These are phyloP conservation scores for Corythoichthys intestinalis DNA, from an alignment of 2,113 vertebrate genomes.

Conservation along the genomic window DNA sequence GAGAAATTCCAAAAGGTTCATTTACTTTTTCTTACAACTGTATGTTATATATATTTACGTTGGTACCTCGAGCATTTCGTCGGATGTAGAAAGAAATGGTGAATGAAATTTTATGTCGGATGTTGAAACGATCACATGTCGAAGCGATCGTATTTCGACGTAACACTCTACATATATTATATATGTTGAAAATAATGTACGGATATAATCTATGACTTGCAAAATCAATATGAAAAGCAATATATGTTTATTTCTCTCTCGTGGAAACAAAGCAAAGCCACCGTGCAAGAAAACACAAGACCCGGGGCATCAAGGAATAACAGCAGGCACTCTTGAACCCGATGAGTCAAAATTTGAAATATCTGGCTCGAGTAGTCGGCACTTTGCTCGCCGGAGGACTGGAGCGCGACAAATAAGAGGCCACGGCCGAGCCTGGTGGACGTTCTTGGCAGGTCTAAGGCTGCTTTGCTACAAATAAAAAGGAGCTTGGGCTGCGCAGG, in stretches of 20 bases:
- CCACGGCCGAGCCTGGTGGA: neutral
- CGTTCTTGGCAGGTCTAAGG: slow-evolving; percentile 1
- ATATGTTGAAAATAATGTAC: neutral
- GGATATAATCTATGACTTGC: neutral
- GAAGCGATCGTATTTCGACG: no score
- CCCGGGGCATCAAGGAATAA: neutral
- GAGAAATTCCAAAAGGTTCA: no score
- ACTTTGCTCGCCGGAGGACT: slow-evolving; percentile 6
- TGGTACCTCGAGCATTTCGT: no score
- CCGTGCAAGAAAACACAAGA: neutral
- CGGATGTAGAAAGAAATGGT: no score
- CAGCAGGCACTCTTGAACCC: slow-evolving; percentile 6
- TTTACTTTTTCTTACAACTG: no score
- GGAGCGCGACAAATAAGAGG: slow-evolving; percentile 5
- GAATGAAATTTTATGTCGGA: no score
- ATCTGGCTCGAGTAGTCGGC: slow-evolving; percentile 8
- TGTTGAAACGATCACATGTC: no score
- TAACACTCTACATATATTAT: no score
- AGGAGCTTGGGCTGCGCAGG: neutral
- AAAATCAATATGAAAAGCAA: neutral
- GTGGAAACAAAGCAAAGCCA: neutral
- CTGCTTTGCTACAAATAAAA: slow-evolving; percentile 1
- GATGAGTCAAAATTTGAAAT: slow-evolving; percentile 10
- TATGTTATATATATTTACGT: no score
- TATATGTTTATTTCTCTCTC: neutral